Base-by-base conservation (phyloP, 35 echinoderm and acorn worm species). In the Eucidaris tribuloides region DNA sequence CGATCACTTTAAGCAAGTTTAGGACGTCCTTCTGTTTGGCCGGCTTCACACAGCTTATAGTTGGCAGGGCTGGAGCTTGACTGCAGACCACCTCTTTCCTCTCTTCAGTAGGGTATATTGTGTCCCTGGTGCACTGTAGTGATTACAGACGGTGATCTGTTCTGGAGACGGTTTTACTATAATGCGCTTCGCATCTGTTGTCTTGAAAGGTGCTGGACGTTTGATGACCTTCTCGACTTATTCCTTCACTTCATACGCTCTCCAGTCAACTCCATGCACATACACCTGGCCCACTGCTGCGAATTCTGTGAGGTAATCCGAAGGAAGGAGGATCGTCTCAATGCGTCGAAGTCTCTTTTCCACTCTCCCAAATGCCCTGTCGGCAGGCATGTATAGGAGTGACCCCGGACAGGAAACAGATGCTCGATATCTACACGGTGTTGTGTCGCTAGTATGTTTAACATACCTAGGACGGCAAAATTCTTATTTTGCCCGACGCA, bases 401-500 rank as follows among this genome's bases (percentile, higher is more conserved):
- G 85, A 14, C 85, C 72, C 58, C 76, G 46, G 25, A 86, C 70
- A 2, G 44, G 70, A 78, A 86, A 88, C 14, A 45, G 0, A 31
- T 81, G 52, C 5, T 37, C 22, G 17, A 71, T 49, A 34, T 56
- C 24, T 13, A 89, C 15, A 4, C 42, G 42, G 54, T 89, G 65
- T 42, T 89, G 82, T 14, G 32, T 68, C 29, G 78, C 34, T n/a
- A 89, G 43, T 32, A 89, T 66, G 63, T 50, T 89, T 18, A 89
- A 22, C 7, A 77, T 28, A 37, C 40, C 54, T 0, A 89, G 29
- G n/a, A 74, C 60, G 23, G 60, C 27, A 24, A 71, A 89, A 27
- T 89, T 89, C 36, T 89, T 89, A 34, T 89, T 89, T 35, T 82
- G 78, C 3, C 86, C 66, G 33, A 76, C 9, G 42, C 79, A 89